These are phyloP conservation scores for Chouioia cunea DNA, from an alignment of 2,888 invertebrate genomes.

Conservation along the genomic window DNA sequence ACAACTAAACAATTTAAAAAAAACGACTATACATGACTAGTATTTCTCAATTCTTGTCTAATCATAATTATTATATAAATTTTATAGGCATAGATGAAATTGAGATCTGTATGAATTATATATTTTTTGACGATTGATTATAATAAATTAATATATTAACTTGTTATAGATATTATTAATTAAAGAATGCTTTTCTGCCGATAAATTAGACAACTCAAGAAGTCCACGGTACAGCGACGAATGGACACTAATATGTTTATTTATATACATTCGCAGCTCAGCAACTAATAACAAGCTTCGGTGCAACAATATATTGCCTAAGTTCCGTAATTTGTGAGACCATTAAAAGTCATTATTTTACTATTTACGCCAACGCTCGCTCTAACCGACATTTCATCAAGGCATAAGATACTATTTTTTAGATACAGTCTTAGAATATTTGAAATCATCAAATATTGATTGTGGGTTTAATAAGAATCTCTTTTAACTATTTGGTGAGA, in stretches of 20 bases:
- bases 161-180: conserved; percentile 3
- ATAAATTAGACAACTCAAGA: neutral
- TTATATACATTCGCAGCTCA: neutral
- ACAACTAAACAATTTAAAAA: no score
- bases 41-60: no score
- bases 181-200: neutral
- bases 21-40: no score
- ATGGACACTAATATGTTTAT: neutral
- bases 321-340: neutral
- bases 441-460: neutral
- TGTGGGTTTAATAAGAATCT: neutral
- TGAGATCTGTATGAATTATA: no score
- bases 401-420: no score
- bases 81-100: no score
- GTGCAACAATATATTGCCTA: neutral
- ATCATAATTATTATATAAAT: no score
- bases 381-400: no score
- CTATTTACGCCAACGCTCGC: no score
- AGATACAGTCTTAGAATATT: no score
- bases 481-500: neutral
- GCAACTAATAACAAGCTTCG: neutral
- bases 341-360: neutral
- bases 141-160: no score
- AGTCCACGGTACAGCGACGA: neutral
- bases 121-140: no score